Base-by-base conservation (phyloP, 2,888 invertebrate species). In the Dynastes grantii region DNA sequence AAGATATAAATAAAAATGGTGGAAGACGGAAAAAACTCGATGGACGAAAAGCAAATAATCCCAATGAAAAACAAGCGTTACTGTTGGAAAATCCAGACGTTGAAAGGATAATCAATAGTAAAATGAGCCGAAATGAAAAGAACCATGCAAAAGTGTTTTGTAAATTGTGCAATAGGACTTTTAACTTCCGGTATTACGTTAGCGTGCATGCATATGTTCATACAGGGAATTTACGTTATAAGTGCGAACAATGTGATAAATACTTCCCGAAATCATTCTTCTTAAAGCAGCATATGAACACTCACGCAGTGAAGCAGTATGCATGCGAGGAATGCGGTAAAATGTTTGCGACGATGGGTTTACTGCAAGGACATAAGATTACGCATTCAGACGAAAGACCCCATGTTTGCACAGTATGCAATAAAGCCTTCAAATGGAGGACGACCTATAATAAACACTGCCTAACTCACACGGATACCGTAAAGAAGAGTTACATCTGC, bases 171-270 rank as follows among this genome's bases (percentile, higher is more conserved):
- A 73, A 37, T 40, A 58, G 40, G n/a, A 16, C 37, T 16, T 73
- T 73, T 40, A 55, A 40, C 9, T 73, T 40, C 11, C 58, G 58
- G 2, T 73, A 73, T 11, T 73, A 58, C n/a, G n/a, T 58, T 8
- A 51, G 16, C 6, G 58, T 73, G 1, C 73, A 73, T 11, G 13
- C 29, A 11, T 40, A 37, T 9, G 40, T 32, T 2, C 78, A 78
- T 64, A 63, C 58, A 0, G 71, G 63, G 4, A 51, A 65, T 11
- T 40, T 61, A 11, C 32, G 53, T 16, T 53, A 37, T 22, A 76
- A 76, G 40, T 76, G 76, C 64, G 55, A 76, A n/a, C 22, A 53
- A 5, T 76, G 76, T 51, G 55, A 67, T 55, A 67, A 76, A 22
- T 37, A 13, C 16, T 67, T 55, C 22, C 49, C 40, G 3, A 51